Conservation (phyloP, 2,888 invertebrate species). For the Chelonus formosanus region DNA sequence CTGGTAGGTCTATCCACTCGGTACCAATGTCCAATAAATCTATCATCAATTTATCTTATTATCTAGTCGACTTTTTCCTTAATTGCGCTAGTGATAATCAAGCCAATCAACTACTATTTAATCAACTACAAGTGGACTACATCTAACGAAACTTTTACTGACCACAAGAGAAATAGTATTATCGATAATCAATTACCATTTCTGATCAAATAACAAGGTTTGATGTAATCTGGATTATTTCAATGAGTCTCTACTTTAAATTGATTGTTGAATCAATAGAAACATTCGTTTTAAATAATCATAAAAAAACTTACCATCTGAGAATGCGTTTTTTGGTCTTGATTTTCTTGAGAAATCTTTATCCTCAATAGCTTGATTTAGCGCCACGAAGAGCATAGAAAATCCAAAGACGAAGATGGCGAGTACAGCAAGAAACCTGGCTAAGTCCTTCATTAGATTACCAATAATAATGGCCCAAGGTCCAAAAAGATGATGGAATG, state of each 20-base stretch:
- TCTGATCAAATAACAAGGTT: neutral
- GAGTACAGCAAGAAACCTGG: constrained; percentile 96
- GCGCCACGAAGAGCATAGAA: constrained; percentile 94
- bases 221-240: constrained; percentile 1
- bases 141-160: too few species aligned
- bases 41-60: constrained; percentile 50
- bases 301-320: constrained; percentile 74
- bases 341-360: constrained; percentile 65
- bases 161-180: too few species aligned
- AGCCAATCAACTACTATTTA: neutral
- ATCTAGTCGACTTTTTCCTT: neutral
- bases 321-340: constrained; percentile 66
- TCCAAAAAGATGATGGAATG: constrained; percentile 98
- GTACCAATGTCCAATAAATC: constrained; percentile 59
- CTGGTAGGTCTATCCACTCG: constrained; percentile 59
- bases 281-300: too few species aligned
- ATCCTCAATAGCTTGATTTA: constrained; percentile 92
- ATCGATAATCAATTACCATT: too few species aligned
- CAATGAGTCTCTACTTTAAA: neutral
- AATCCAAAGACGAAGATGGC: constrained; percentile 99
- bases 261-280: too few species aligned
- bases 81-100: constrained; percentile 6
- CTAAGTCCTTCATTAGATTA: constrained; percentile 90
- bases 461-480: constrained; percentile 99
- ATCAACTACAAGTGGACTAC: too few species aligned